These are phyloP conservation scores for Sarcophaga rosellei DNA, from an alignment of 2,888 invertebrate species.

Conservation along the genomic window DNA sequence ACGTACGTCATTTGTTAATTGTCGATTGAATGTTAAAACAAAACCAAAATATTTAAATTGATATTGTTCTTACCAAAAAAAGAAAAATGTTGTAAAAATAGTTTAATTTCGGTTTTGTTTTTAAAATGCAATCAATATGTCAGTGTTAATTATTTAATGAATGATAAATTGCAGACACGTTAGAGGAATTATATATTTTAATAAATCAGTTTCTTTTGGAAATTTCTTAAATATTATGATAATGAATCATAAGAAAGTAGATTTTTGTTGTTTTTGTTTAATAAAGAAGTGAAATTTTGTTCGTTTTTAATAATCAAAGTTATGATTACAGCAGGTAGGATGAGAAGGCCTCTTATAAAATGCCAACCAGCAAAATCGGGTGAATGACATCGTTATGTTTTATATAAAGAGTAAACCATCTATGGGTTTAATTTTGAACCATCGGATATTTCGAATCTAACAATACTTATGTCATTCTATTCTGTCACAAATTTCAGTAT, in stretches of 20 bases:
- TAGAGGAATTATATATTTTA: neutral
- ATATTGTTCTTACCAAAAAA: constrained; percentile 15
- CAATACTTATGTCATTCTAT: too few species aligned
- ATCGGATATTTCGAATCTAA: too few species aligned
- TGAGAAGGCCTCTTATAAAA: too few species aligned
- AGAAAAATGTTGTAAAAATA: neutral
- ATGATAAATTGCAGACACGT: constrained; percentile 24
- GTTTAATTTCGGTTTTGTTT: neutral
- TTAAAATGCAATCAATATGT: constrained; percentile 58
- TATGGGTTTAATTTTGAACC: too few species aligned
- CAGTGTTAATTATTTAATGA: constrained; percentile 62
- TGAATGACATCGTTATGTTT: constrained; percentile 52
- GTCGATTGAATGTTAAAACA: constrained; percentile 49
- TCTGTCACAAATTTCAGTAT: too few species aligned
- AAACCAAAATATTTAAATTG: constrained; percentile 19
- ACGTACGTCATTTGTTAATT: constrained; percentile 62
- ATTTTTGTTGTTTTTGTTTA: neutral
- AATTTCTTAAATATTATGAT: constrained; percentile 6
- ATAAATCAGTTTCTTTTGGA: neutral
- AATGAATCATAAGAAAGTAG: constrained; percentile 35
- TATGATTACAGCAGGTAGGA: too few species aligned
- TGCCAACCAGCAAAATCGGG: neutral
- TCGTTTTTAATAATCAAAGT: neutral
- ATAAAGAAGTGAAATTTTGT: constrained; percentile 46
- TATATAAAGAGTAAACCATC: too few species aligned